Percentiles rank a stretch among this genome's conserved stretches.
Conservation (phyloP, 1,140 invertebrate species). For the Microplitis demolitor region DNA sequence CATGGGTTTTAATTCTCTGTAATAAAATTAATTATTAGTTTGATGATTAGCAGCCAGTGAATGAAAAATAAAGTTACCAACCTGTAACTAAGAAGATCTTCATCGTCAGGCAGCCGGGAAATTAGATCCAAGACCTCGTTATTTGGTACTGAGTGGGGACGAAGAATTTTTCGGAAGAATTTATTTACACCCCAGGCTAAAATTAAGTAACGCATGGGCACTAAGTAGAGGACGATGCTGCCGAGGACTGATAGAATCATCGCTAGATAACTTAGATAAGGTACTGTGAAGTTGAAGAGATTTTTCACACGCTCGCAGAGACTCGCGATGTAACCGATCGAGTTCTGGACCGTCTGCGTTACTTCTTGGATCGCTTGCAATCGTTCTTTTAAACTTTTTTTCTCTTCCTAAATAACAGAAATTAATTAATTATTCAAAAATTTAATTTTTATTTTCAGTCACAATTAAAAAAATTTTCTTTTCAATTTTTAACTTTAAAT, state of each 20-base stretch:
- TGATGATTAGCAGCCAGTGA: not conserved
- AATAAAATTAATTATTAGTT: not conserved
- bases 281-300: slow-evolving; percentile 96
- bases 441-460: too few species aligned
- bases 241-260: slow-evolving; percentile 76
- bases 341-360: slow-evolving; percentile 91
- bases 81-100: slow-evolving; percentile 78
- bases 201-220: slow-evolving; percentile 90
- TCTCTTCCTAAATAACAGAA: slow-evolving; percentile 77
- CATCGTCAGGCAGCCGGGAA: slow-evolving; percentile 93
- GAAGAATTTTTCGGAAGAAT: slow-evolving; percentile 90
- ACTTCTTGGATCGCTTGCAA: slow-evolving; percentile 95
- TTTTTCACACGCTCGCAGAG: slow-evolving; percentile 92
- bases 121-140: slow-evolving; percentile 97
- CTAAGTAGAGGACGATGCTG: slow-evolving; percentile 82
- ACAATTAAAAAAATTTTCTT: not conserved
- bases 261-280: slow-evolving; percentile 93
- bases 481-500: too few species aligned
- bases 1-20: slow-evolving; percentile 65
- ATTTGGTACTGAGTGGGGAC: slow-evolving; percentile 94
- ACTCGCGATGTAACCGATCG: slow-evolving; percentile 90
- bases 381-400: slow-evolving; percentile 92
- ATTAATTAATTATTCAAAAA: too few species aligned
- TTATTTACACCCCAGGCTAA: slow-evolving; percentile 98
- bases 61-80: slow-evolving; percentile 7